A percentile compares a stretch with the other conserved stretches of the same genome.
These are phyloP conservation scores for Pristionchus arcanus DNA, from an alignment of 2,888 invertebrate species.

Conservation along the genomic window DNA sequence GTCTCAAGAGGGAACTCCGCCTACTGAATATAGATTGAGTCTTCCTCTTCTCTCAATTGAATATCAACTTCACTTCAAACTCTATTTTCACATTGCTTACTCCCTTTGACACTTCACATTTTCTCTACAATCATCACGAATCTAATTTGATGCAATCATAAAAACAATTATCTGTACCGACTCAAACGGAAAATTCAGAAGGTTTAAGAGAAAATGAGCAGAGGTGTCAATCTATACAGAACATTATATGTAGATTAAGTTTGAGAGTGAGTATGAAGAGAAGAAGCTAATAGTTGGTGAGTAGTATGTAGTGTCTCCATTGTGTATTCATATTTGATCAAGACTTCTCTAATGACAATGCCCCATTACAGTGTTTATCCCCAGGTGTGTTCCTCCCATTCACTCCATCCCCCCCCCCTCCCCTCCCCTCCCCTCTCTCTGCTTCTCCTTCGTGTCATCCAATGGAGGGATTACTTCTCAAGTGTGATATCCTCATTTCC, in stretches of 20 bases:
- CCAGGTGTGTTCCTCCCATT: background rate
- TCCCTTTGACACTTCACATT: constrained; percentile 18
- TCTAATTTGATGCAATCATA: background rate
- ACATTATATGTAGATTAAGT: background rate
- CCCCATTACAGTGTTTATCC: constrained; percentile 39
- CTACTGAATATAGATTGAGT: background rate
- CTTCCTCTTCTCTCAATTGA: background rate
- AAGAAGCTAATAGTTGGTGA: background rate
- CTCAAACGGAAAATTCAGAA: background rate
- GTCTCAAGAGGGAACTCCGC: constrained; percentile 37
- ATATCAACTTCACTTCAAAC: constrained; percentile 24
- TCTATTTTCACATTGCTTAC: constrained; percentile 28
- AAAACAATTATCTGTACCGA: background rate
- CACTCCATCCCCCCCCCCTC: background rate
- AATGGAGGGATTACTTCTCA: background rate
- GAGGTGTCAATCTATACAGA: too few relatives aligned
- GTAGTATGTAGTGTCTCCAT: background rate
- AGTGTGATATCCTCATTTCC: constrained; percentile 9
- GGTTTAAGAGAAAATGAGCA: background rate
- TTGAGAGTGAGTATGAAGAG: background rate
- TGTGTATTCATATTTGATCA: constrained; percentile 21
- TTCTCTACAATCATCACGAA: background rate
- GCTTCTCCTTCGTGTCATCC: background rate
- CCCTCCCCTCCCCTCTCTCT: background rate
- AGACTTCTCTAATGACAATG: background rate